Percentiles rank a stretch among this genome's conserved stretches.
These are phyloP conservation scores for Scelioninae gen. 1 DNA, from an alignment of 2,888 invertebrate genomes.

Conservation along the genomic window DNA sequence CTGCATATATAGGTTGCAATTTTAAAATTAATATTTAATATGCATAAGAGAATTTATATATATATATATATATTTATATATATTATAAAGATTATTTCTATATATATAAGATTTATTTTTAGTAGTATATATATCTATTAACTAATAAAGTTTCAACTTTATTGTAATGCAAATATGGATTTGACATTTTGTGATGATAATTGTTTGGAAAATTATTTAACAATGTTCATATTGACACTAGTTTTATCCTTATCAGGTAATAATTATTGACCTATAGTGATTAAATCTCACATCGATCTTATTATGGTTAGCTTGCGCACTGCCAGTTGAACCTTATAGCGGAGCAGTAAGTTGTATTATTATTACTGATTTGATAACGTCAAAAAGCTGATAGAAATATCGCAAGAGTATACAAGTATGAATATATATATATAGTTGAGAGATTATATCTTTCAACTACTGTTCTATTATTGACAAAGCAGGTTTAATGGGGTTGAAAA, in stretches of 20 bases:
- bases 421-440: background rate
- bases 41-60: no score
- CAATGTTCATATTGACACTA: conserved; percentile 14
- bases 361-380: conserved; percentile 46
- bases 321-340: background rate
- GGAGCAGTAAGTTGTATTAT: conserved; percentile 32
- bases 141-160: no score
- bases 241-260: conserved; percentile 21
- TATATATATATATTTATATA: no score
- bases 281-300: conserved; percentile 41
- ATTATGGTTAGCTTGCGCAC: background rate
- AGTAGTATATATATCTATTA: no score
- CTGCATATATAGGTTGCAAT: no score
- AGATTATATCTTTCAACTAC: conserved; percentile 49
- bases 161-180: background rate
- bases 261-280: conserved; percentile 26
- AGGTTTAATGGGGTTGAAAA: conserved; percentile 34
- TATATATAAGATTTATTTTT: no score
- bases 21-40: no score
- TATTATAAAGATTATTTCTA: no score
- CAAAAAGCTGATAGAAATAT: conserved; percentile 33
- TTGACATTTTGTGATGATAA: background rate
- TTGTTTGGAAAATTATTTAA: conserved; percentile 1
- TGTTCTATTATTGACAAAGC: conserved; percentile 51
- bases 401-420: background rate